These are phyloP conservation scores for Oligia latruncula DNA, from an alignment of 2,888 invertebrate genomes.

Conservation along the genomic window DNA sequence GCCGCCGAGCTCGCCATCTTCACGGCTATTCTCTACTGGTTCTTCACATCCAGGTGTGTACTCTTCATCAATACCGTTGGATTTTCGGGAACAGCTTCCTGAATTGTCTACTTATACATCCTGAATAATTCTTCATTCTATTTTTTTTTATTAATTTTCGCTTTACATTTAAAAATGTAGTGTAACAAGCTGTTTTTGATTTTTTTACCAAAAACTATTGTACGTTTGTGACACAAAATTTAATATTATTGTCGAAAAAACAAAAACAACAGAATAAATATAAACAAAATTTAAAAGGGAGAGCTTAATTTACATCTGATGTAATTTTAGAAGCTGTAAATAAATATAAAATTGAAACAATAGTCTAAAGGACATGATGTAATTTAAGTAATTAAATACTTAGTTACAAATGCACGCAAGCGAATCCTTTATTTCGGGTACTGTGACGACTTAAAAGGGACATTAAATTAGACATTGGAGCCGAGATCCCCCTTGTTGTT, in stretches of 20 bases:
- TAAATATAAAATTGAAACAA: constrained; percentile 27
- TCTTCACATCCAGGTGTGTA: constrained; percentile 90
- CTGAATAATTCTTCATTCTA: neutral
- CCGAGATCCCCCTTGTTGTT: neutral
- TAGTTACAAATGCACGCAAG: neutral
- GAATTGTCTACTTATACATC: no score
- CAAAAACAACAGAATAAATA: neutral
- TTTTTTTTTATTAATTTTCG: neutral
- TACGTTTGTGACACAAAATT: neutral
- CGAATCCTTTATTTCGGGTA: neutral
- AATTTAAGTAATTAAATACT: constrained; percentile 15
- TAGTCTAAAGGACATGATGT: constrained; percentile 5
- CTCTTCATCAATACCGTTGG: constrained; percentile 14
- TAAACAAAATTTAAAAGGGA: neutral
- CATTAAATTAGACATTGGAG: neutral
- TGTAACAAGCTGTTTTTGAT: constrained; percentile 10
- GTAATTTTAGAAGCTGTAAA: constrained; percentile 41
- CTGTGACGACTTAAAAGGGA: neutral
- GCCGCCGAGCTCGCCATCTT: constrained; percentile 91
- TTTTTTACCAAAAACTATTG: neutral
- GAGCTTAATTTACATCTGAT: neutral
- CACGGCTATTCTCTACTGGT: constrained; percentile 91
- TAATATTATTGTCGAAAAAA: neutral
- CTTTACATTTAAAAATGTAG: no score
- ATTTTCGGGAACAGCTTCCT: constrained; percentile 4